Evolutionary conservation across 2,797 vertebrate species (phyloP).

Genomic region (Peromyscus aztecus): DNA sequence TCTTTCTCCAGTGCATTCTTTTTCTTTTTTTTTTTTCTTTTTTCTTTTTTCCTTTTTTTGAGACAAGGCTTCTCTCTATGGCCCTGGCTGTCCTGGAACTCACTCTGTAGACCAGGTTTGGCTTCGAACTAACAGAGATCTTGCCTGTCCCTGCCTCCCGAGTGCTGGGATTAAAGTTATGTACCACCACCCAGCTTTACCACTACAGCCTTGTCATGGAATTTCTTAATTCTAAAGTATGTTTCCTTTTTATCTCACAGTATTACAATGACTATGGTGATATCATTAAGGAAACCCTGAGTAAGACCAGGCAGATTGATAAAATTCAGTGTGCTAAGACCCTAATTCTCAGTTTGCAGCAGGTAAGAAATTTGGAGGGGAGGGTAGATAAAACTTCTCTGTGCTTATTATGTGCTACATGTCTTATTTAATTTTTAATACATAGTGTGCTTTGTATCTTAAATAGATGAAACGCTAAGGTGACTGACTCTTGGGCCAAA

Average conservation of each 20-base stretch:
- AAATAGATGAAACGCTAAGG: constrained; percentile 44
- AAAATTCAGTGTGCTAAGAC: constrained; percentile 99
- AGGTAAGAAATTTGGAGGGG: constrained; percentile 90
- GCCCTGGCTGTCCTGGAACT: background rate
- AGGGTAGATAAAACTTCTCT: constrained; percentile 5
- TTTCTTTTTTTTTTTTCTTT: too few relatives aligned
- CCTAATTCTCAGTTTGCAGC: constrained; percentile 99
- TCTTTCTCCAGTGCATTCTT: background rate
- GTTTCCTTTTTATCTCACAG: constrained; percentile 86
- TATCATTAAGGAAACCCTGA: constrained; percentile 99
- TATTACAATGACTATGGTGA: constrained; percentile 99
- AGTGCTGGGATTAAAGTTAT: background rate
- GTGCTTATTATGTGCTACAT: constrained; percentile 21
- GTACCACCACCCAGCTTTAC: background rate
- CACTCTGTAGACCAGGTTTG: background rate
- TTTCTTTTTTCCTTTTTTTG: background rate
- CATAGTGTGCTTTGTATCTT: constrained; percentile 47
- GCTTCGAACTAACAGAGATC: too few relatives aligned
- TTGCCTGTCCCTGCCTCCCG: background rate
- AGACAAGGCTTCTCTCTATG: background rate
- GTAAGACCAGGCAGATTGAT: constrained; percentile 99
- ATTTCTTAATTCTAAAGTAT: constrained; percentile 57
- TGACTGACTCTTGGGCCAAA: background rate
- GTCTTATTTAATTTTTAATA: constrained; percentile 54
- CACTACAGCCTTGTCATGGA: constrained; percentile 49